Evolutionary conservation across 2,888 invertebrate species (phyloP).

Genomic region (Aproaerema taeniolella): DNA sequence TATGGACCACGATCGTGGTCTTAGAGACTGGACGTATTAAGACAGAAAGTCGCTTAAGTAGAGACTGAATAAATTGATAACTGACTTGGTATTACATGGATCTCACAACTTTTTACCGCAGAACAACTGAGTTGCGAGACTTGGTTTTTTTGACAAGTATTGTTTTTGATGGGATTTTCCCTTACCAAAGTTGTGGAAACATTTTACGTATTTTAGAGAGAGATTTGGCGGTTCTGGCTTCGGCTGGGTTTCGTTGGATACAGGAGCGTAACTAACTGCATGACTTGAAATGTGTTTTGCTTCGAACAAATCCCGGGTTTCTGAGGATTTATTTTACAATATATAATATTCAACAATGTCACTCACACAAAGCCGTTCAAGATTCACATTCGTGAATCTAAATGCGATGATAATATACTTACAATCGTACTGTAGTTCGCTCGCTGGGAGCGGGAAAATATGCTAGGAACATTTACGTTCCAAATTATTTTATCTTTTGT

Average conservation of each 20-base stretch:
- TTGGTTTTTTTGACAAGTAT: too few relatives aligned
- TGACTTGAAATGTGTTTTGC: slow-evolving; percentile 55
- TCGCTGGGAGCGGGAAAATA: not conserved
- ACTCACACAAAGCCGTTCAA: slow-evolving; percentile 21
- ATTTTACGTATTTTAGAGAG: slow-evolving; percentile 25
- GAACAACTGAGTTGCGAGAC: too few relatives aligned
- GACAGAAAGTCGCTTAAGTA: too few relatives aligned
- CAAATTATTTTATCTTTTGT: too few relatives aligned
- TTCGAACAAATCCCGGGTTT: slow-evolving; percentile 51
- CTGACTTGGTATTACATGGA: too few relatives aligned
- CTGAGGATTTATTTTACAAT: slow-evolving; percentile 36
- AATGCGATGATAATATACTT: slow-evolving; percentile 2
- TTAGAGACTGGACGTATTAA: too few relatives aligned
- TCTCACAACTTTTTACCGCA: too few relatives aligned
- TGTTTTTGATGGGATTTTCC: too few relatives aligned
- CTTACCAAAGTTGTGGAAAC: slow-evolving; percentile 10
- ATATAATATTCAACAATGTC: slow-evolving; percentile 23
- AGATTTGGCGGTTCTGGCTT: slow-evolving; percentile 47
- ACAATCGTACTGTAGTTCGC: not conserved
- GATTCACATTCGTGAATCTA: slow-evolving; percentile 18
- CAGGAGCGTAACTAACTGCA: slow-evolving; percentile 55
- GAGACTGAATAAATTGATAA: too few relatives aligned
- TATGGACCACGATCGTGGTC: too few relatives aligned
- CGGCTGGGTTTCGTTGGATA: slow-evolving; percentile 46
- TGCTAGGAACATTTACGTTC: too few relatives aligned